Evolutionary conservation across 2,113 vertebrate species (phyloP).

Genomic region (Reinhardtius hippoglossoides): DNA sequence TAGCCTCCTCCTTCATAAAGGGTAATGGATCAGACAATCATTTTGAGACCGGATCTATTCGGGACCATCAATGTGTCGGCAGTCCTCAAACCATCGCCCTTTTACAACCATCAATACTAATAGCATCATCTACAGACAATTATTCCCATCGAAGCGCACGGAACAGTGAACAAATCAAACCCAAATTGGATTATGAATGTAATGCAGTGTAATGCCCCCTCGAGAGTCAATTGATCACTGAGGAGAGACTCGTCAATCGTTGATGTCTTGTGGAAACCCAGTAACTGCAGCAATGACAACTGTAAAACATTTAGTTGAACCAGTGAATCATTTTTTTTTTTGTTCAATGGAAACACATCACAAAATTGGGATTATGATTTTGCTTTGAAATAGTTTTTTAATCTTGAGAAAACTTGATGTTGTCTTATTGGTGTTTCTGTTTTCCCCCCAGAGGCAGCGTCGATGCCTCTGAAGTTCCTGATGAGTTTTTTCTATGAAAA

Average conservation of each 20-base stretch:
- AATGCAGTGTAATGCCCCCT: conserved; percentile 80
- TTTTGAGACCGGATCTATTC: conserved; percentile 79
- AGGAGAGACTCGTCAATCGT: conserved; percentile 77
- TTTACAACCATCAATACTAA: conserved; percentile 84
- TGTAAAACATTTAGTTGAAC: conserved; percentile 34
- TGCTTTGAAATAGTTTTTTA: not conserved
- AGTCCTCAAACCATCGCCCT: conserved; percentile 81
- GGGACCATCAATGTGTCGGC: conserved; percentile 80
- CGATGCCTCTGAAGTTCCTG: conserved; percentile 1
- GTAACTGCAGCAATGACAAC: conserved; percentile 60
- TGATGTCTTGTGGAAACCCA: conserved; percentile 69
- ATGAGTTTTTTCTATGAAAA: conserved; percentile 23
- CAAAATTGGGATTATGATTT: not conserved
- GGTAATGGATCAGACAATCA: conserved; percentile 81
- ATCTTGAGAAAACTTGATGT: not conserved
- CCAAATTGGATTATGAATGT: conserved; percentile 84
- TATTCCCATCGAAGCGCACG: conserved; percentile 82
- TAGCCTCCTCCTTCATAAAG: conserved; percentile 75
- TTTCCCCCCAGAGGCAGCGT: not conserved
- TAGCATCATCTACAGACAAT: conserved; percentile 84
- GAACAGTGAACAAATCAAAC: conserved; percentile 85
- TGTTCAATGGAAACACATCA: not conserved
- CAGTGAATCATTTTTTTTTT: conserved; percentile 6
- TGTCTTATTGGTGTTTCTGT: not conserved
- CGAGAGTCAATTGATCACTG: conserved; percentile 82